Evolutionary conservation across 2,797 vertebrate species (phyloP).

Genomic region (Lepilemur ruficaudatus): DNA sequence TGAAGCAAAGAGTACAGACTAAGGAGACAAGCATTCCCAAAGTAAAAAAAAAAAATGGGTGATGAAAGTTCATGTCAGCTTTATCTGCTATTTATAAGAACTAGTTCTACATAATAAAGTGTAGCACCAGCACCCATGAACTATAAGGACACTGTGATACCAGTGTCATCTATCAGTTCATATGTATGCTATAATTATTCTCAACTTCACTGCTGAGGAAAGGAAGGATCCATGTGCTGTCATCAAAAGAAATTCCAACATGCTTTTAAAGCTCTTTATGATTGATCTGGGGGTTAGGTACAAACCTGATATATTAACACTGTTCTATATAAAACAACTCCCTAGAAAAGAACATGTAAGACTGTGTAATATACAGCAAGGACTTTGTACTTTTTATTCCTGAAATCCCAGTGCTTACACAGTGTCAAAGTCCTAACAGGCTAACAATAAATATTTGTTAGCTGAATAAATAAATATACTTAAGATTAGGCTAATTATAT

Average conservation of each 20-base stretch:
- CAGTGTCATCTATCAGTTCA: background rate
- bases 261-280: background rate
- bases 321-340: background rate
- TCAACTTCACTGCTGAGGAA: background rate
- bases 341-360: background rate
- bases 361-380: background rate
- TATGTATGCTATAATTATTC: background rate
- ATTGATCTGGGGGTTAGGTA: background rate
- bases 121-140: background rate
- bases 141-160: background rate
- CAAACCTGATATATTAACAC: background rate
- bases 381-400: background rate
- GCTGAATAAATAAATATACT: conserved; percentile 28
- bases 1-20: background rate
- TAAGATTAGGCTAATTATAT: background rate
- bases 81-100: background rate
- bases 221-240: background rate
- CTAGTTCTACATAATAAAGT: background rate
- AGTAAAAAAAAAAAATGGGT: background rate
- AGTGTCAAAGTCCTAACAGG: background rate
- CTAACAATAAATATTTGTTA: background rate
- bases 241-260: background rate
- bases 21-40: background rate
- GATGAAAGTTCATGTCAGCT: background rate
- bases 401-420: background rate